Percentiles rank a stretch among this genome's conserved stretches.
Evolutionary conservation across 2,797 vertebrate genomes (phyloP).

Genomic region (Hydrophis major): DNA sequence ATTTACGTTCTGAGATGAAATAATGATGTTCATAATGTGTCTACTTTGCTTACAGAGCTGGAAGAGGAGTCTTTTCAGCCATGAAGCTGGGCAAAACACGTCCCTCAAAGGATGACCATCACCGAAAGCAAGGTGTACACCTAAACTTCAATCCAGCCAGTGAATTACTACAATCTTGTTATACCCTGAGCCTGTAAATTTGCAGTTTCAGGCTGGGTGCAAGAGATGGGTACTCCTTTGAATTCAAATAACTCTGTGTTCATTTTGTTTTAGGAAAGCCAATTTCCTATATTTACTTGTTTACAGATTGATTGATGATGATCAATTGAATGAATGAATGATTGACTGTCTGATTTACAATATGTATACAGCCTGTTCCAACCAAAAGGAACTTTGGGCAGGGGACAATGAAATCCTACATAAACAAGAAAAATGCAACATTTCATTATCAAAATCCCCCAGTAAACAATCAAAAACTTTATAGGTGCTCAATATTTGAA

Average conservation of each 20-base stretch:
- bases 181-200: not conserved
- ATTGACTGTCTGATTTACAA: not conserved
- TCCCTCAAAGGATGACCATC: slow-evolving; percentile 82
- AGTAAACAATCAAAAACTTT: not conserved
- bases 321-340: too few relatives aligned
- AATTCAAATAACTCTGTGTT: not conserved
- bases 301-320: not conserved
- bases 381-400: not conserved
- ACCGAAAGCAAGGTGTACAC: slow-evolving; percentile 78
- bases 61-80: slow-evolving; percentile 92
- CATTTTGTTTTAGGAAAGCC: not conserved
- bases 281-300: not conserved
- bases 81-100: slow-evolving; percentile 95
- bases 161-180: not conserved
- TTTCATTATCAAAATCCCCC: not conserved
- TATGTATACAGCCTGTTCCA: not conserved
- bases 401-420: not conserved
- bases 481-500: not conserved
- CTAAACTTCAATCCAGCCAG: not conserved
- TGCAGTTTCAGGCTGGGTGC: not conserved
- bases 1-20: not conserved
- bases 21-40: not conserved
- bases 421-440: not conserved
- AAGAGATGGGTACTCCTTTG: too few relatives aligned
- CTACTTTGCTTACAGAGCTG: slow-evolving; percentile 75